Evolutionary conservation across 2,888 invertebrate species (phyloP).

Genomic region (Aphidoletes aphidimyza): DNA sequence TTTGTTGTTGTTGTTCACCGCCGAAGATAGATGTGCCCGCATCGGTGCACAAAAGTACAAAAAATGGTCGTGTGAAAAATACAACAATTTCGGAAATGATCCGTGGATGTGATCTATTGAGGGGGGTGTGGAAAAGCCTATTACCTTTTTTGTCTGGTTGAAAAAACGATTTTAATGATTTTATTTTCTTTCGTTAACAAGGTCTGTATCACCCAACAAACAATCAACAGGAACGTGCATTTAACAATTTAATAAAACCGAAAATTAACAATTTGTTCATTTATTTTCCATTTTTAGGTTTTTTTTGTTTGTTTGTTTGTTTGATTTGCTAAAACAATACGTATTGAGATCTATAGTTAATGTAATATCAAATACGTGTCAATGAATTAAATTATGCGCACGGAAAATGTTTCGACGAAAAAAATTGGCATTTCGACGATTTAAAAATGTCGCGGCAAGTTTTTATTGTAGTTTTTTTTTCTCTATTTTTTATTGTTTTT

Average conservation of each 20-base stretch:
- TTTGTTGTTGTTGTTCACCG: not conserved
- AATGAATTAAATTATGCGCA: not conserved
- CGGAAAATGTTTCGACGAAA: not conserved
- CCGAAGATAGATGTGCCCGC: not conserved
- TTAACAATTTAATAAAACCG: constrained; percentile 31
- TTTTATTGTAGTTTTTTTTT: not conserved
- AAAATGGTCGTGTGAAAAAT: not conserved
- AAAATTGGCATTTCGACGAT: not conserved
- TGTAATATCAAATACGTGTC: constrained; percentile 24
- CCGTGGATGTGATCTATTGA: too few species aligned
- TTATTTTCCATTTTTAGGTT: not conserved
- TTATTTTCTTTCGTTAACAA: not conserved
- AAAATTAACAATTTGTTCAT: constrained; percentile 45
- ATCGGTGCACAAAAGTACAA: not conserved
- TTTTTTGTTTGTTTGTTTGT: too few species aligned
- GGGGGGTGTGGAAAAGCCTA: too few species aligned
- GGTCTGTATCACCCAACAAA: not conserved
- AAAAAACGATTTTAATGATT: too few species aligned
- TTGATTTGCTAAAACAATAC: too few species aligned
- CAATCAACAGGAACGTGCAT: constrained; percentile 36
- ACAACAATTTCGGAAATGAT: not conserved
- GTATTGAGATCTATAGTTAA: not conserved
- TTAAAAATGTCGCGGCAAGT: not conserved
- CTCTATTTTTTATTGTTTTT: too few species aligned
- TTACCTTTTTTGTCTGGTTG: too few species aligned